A percentile compares a stretch with the other conserved stretches of the same genome.
phyloP scores from a whole-genome alignment of 2,797 vertebrate genomes.

The Mormyrus proboscirostris region DNA sequence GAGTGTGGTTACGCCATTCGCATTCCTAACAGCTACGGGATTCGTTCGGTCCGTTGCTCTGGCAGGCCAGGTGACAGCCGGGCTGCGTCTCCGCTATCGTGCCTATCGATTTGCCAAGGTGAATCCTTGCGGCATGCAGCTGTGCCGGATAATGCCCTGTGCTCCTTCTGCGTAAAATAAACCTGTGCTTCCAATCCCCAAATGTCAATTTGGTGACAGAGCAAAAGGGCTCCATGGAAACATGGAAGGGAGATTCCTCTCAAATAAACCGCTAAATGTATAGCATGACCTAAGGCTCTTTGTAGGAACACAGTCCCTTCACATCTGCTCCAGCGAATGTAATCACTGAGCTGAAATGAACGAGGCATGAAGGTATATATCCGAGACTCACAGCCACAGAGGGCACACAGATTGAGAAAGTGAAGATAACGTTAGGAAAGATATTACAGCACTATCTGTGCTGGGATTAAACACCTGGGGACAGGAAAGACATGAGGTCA shows the following conservation, averaged over 20 bases:
- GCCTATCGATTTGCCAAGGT: neutral
- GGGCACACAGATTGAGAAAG: neutral
- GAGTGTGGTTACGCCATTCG: neutral
- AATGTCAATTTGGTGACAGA: neutral
- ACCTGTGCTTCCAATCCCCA: neutral
- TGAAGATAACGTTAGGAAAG: constrained; percentile 1
- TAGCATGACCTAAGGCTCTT: neutral
- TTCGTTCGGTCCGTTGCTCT: neutral
- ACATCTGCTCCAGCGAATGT: neutral
- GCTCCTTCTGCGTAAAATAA: neutral
- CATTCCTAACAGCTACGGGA: neutral
- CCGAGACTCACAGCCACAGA: neutral
- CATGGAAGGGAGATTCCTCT: neutral
- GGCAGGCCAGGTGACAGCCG: neutral
- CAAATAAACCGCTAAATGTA: neutral
- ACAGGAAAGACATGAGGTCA: neutral
- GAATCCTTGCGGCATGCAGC: neutral
- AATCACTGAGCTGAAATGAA: neutral
- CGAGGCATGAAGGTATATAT: too few relatives aligned
- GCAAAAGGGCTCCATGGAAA: neutral
- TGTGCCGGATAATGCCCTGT: neutral
- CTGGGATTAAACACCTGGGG: neutral
- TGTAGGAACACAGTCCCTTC: neutral
- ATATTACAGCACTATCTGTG: neutral
- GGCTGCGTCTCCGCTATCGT: neutral